phyloP scores from a whole-genome alignment of 30 jellyfish, hydroid and myxozoan genomes.

The Nemopilema nomurai region DNA sequence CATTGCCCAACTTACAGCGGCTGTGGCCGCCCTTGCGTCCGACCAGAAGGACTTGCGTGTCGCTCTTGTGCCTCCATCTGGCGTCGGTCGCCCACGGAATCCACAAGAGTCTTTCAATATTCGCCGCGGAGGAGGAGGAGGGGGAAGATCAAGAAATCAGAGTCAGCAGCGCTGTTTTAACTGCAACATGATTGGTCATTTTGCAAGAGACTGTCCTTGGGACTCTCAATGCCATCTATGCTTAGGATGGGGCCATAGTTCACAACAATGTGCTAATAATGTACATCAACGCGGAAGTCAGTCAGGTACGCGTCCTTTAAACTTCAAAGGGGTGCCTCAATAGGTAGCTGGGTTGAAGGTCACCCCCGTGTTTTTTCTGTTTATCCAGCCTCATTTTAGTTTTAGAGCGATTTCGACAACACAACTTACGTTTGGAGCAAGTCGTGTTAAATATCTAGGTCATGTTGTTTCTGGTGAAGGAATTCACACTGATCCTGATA shows the following conservation, averaged over 20 bases:
- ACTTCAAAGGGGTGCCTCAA: slow-evolving; percentile 68
- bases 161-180: slow-evolving; percentile 9
- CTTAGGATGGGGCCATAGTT: slow-evolving; percentile 34
- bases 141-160: not conserved
- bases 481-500: too few relatives aligned
- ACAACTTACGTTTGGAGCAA: slow-evolving; percentile 44
- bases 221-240: slow-evolving; percentile 31
- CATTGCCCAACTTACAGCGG: slow-evolving; percentile 7
- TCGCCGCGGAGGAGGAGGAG: slow-evolving; percentile 12
- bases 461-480: slow-evolving; percentile 21
- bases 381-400: not conserved
- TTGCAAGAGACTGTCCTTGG: slow-evolving; percentile 32
- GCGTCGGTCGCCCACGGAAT: slow-evolving; percentile 1
- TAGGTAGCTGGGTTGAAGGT: slow-evolving; percentile 59
- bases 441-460: slow-evolving; percentile 30
- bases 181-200: slow-evolving; percentile 34
- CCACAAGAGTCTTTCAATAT: not conserved
- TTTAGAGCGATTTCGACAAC: not conserved
- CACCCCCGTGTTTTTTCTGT: slow-evolving; percentile 40
- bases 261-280: slow-evolving; percentile 16
- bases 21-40: slow-evolving; percentile 15
- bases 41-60: not conserved
- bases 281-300: not conserved
- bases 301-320: slow-evolving; percentile 23
- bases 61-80: slow-evolving; percentile 1